Evolutionary conservation across 2,888 invertebrate genomes (phyloP).

Genomic region (Ophion obscuratus): DNA sequence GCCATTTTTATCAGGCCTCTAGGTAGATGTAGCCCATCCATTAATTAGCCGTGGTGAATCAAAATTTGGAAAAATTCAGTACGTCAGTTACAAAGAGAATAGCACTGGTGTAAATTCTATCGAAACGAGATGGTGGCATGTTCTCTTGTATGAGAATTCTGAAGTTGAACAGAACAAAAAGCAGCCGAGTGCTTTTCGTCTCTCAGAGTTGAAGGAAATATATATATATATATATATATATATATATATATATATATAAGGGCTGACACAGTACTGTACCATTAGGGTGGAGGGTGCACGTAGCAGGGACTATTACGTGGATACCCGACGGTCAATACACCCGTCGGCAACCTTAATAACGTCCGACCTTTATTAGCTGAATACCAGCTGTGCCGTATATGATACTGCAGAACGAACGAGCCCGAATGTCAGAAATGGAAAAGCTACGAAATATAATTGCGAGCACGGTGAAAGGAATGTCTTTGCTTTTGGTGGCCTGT

Average conservation of each 20-base stretch:
- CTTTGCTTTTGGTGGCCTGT: neutral
- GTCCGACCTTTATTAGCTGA: slow-evolving; percentile 66
- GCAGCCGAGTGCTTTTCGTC: neutral
- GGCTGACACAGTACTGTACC: slow-evolving; percentile 14
- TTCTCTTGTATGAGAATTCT: slow-evolving; percentile 22
- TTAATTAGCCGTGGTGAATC: neutral
- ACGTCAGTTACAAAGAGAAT: slow-evolving; percentile 7
- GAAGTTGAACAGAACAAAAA: slow-evolving; percentile 4
- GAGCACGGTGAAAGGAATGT: neutral
- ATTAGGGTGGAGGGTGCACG: slow-evolving; percentile 45
- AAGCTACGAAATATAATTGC: slow-evolving; percentile 33
- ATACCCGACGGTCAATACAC: slow-evolving; percentile 62
- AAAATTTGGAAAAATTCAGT: neutral
- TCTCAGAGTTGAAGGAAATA: slow-evolving; percentile 17
- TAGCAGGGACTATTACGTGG: slow-evolving; percentile 54
- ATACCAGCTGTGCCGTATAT: slow-evolving; percentile 61
- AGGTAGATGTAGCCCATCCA: neutral
- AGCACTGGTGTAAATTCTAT: slow-evolving; percentile 10
- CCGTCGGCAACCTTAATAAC: slow-evolving; percentile 62
- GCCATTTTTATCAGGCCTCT: no score
- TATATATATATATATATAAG: slow-evolving; percentile 30
- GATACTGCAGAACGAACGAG: slow-evolving; percentile 15
- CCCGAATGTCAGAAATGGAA: slow-evolving; percentile 29
- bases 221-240: no score
- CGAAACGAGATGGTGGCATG: slow-evolving; percentile 8